phyloP scores from a whole-genome alignment of 2,888 invertebrate genomes.

The Lithodes maja region DNA sequence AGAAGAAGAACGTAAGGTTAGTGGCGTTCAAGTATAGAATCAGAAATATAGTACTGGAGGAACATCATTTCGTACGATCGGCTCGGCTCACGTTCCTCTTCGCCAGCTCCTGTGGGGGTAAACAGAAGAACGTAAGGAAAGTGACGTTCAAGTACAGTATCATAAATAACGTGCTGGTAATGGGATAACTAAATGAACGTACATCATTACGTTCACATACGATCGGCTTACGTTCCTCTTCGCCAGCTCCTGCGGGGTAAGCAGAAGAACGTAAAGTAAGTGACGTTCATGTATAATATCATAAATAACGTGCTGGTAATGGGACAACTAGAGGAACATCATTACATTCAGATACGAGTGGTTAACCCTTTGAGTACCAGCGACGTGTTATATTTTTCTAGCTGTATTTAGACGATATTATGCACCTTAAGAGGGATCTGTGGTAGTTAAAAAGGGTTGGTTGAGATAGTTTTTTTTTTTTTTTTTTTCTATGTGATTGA shows the following conservation, averaged over 20 bases:
- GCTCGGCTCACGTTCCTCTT: slow-evolving; percentile 49
- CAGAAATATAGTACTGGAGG: too few species aligned
- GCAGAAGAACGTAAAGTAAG: background rate
- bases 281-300: background rate
- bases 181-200: too few species aligned
- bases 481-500: too few species aligned
- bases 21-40: background rate
- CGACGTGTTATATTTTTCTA: too few species aligned
- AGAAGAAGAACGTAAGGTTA: background rate
- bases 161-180: too few species aligned
- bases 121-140: background rate
- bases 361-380: too few species aligned
- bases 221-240: slow-evolving; percentile 48
- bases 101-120: slow-evolving; percentile 46
- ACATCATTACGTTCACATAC: slow-evolving; percentile 3
- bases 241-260: slow-evolving; percentile 48
- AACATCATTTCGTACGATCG: slow-evolving; percentile 10
- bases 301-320: too few species aligned
- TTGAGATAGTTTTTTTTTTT: too few species aligned
- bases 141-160: background rate
- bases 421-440: too few species aligned
- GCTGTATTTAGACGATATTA: too few species aligned
- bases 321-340: too few species aligned
- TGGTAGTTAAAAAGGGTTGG: too few species aligned
- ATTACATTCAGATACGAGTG: background rate